These are phyloP conservation scores for Pyrrhosoma nymphula DNA, from an alignment of 2,888 invertebrate genomes.

Conservation along the genomic window DNA sequence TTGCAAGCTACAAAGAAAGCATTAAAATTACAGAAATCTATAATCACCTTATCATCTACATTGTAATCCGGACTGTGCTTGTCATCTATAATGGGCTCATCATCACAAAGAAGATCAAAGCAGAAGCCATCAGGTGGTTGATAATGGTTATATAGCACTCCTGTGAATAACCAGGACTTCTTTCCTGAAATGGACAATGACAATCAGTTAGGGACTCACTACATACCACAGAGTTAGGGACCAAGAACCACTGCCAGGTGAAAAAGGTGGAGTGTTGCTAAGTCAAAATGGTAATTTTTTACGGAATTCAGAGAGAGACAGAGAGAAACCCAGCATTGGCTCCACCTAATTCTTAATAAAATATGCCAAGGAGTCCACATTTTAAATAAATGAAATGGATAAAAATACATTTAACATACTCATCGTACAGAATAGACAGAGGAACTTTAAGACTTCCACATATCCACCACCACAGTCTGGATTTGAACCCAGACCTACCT, in stretches of 20 bases:
- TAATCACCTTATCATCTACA: constrained; percentile 84
- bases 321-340: too few species aligned
- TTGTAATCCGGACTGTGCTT: constrained; percentile 87
- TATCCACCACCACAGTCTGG: too few species aligned
- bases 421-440: too few species aligned
- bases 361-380: too few species aligned
- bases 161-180: constrained; percentile 79
- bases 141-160: constrained; percentile 79
- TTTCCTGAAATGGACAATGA: constrained; percentile 74
- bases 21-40: not conserved
- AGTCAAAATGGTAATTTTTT: too few species aligned
- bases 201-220: not conserved
- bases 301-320: too few species aligned
- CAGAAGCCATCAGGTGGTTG: constrained; percentile 81
- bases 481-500: too few species aligned
- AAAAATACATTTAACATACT: too few species aligned
- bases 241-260: not conserved
- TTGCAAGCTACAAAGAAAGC: not conserved
- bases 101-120: constrained; percentile 80
- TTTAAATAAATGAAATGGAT: too few species aligned
- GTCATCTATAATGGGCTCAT: constrained; percentile 80
- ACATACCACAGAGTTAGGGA: not conserved
- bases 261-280: not conserved
- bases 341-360: too few species aligned
- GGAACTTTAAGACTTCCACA: too few species aligned